Percentiles rank a stretch among this genome's conserved stretches.
phyloP scores from a whole-genome alignment of 2,888 invertebrate species.

The Ophioninae sp. region DNA sequence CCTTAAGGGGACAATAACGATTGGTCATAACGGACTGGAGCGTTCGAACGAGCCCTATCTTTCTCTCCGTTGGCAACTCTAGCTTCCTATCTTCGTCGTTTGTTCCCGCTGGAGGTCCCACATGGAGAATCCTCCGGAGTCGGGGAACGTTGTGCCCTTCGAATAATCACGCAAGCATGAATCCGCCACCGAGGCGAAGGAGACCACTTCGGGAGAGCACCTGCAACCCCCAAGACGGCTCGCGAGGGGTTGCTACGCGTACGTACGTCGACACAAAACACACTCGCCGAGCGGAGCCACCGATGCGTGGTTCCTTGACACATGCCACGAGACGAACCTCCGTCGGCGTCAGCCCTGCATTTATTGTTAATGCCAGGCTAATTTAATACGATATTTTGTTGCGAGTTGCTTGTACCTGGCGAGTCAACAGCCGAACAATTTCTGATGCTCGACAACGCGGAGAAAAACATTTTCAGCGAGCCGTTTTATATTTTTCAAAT shows the following conservation, averaged over 20 bases:
- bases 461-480: not conserved
- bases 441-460: too few relatives aligned
- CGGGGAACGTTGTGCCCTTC: slow-evolving; percentile 64
- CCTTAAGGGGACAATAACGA: not conserved
- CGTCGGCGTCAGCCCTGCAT: not conserved
- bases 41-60: slow-evolving; percentile 25
- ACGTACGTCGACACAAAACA: slow-evolving; percentile 34
- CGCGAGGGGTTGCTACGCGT: slow-evolving; percentile 62
- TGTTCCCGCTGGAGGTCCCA: slow-evolving; percentile 52
- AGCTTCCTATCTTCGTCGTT: not conserved
- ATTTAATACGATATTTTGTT: not conserved
- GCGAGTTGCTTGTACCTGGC: not conserved
- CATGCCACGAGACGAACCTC: slow-evolving; percentile 66
- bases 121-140: slow-evolving; percentile 32
- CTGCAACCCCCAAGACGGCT: slow-evolving; percentile 79
- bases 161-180: slow-evolving; percentile 79
- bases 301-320: slow-evolving; percentile 78
- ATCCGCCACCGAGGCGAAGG: slow-evolving; percentile 73
- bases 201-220: slow-evolving; percentile 71
- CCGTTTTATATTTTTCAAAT: too few relatives aligned
- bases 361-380: not conserved
- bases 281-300: slow-evolving; percentile 63
- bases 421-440: not conserved
- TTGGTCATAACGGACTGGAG: slow-evolving; percentile 32
- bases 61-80: slow-evolving; percentile 43